These are phyloP conservation scores for Patella caerulea DNA, from an alignment of 2,888 invertebrate genomes.

Conservation along the genomic window DNA sequence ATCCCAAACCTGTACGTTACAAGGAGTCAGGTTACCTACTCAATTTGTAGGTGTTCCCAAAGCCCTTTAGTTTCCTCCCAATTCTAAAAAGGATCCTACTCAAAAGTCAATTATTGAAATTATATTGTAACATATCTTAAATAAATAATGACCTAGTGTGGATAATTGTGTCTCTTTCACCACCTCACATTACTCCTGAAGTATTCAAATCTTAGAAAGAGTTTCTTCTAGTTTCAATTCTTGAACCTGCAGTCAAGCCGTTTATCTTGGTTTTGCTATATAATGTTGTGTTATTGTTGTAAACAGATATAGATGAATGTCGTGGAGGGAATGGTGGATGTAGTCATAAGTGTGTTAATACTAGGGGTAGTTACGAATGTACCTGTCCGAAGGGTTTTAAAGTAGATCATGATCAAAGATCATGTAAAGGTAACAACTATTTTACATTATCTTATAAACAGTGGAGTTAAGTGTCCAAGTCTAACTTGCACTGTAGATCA, in stretches of 20 bases:
- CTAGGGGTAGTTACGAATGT: constrained; percentile 67
- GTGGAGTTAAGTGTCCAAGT: too few species aligned
- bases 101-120: too few species aligned
- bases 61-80: too few species aligned
- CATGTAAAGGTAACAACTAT: constrained; percentile 60
- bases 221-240: background rate
- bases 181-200: background rate
- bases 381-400: constrained; percentile 67
- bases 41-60: too few species aligned
- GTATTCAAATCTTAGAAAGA: background rate
- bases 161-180: background rate
- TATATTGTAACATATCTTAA: too few species aligned
- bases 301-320: constrained; percentile 67
- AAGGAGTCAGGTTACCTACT: too few species aligned
- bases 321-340: constrained; percentile 60
- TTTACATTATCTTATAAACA: too few species aligned
- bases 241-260: background rate
- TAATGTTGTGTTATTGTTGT: background rate
- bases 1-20: too few species aligned
- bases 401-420: constrained; percentile 56
- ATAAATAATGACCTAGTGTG: background rate
- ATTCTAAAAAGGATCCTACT: too few species aligned
- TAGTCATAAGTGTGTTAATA: constrained; percentile 66
- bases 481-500: too few species aligned
- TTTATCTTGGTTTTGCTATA: background rate